phyloP scores from a whole-genome alignment of 2,113 vertebrate genomes.

The Austrofundulus limnaeus region DNA sequence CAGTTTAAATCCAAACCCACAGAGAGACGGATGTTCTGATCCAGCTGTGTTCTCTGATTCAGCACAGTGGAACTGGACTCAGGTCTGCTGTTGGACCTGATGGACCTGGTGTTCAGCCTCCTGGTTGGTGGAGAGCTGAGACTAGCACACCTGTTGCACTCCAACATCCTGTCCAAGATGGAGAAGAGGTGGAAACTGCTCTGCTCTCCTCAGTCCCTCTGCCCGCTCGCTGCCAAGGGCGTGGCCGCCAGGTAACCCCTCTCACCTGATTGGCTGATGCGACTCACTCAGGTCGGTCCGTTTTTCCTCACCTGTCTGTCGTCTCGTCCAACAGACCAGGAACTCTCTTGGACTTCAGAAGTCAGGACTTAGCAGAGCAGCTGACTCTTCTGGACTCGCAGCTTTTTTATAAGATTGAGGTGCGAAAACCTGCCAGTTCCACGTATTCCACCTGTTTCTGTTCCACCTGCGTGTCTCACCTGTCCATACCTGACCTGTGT shows the following conservation, averaged over 20 bases:
- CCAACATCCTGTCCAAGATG: conserved; percentile 92
- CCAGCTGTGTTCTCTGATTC: not conserved
- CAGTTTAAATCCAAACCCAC: not conserved
- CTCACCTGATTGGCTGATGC: not conserved
- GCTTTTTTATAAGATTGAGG: conserved; percentile 94
- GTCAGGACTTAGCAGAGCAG: conserved; percentile 93
- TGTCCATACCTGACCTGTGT: not conserved
- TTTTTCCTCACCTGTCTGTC: not conserved
- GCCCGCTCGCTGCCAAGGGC: conserved; percentile 87
- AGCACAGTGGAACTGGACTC: conserved; percentile 90
- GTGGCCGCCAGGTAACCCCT: conserved; percentile 88
- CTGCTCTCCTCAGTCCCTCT: conserved; percentile 82
- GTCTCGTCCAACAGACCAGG: conserved; percentile 80
- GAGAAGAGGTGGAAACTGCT: conserved; percentile 89
- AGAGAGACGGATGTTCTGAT: not conserved
- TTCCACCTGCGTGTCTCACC: conserved; percentile 1
- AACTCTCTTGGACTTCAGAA: conserved; percentile 92
- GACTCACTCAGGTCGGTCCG: not conserved
- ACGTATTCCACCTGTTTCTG: not conserved
- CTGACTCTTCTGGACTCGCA: conserved; percentile 91
- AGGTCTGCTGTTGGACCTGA: conserved; percentile 88
- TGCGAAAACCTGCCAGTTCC: conserved; percentile 18
- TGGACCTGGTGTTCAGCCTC: conserved; percentile 89
- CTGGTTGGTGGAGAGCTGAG: conserved; percentile 89
- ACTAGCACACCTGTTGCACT: conserved; percentile 84